Percentiles rank a stretch among this genome's conserved stretches.
These are phyloP conservation scores for Helicoverpa assulta DNA, from an alignment of 2,888 invertebrate genomes.

Conservation along the genomic window DNA sequence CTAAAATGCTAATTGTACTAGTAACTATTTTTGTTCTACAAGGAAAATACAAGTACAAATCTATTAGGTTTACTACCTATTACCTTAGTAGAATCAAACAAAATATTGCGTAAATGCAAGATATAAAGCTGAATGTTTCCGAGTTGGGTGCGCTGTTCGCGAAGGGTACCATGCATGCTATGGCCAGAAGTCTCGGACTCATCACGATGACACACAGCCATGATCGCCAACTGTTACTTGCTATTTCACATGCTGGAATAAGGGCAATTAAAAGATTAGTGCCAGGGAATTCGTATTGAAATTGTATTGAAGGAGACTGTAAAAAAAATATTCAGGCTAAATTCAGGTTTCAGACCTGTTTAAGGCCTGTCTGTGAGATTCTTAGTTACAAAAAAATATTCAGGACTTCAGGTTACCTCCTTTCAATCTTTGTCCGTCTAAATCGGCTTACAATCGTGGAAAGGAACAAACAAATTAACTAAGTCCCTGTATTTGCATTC, in stretches of 20 bases:
- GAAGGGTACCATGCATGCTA: slow-evolving; percentile 75
- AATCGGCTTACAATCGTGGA: no score
- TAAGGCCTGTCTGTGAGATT: no score
- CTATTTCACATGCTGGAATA: slow-evolving; percentile 81
- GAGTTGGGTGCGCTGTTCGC: slow-evolving; percentile 76
- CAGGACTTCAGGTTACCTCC: no score
- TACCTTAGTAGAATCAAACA: slow-evolving; percentile 76
- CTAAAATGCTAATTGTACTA: slow-evolving; percentile 24
- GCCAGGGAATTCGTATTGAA: background rate
- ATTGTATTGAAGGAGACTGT: no score
- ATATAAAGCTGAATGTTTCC: slow-evolving; percentile 79
- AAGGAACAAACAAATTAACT: no score
- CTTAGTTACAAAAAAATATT: no score
- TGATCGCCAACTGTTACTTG: slow-evolving; percentile 84
- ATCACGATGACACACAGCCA: slow-evolving; percentile 73
- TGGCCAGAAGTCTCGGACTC: slow-evolving; percentile 73
- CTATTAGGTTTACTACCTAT: slow-evolving; percentile 65
- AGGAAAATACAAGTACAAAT: slow-evolving; percentile 12
- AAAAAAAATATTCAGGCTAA: no score
- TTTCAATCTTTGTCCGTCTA: no score
- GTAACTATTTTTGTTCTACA: slow-evolving; percentile 9
- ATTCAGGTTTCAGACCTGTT: no score
- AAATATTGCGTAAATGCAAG: slow-evolving; percentile 69
- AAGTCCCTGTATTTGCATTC: no score
- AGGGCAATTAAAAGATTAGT: background rate